phyloP scores from a whole-genome alignment of 1,140 invertebrate species.

The Polypedilum pembai region DNA sequence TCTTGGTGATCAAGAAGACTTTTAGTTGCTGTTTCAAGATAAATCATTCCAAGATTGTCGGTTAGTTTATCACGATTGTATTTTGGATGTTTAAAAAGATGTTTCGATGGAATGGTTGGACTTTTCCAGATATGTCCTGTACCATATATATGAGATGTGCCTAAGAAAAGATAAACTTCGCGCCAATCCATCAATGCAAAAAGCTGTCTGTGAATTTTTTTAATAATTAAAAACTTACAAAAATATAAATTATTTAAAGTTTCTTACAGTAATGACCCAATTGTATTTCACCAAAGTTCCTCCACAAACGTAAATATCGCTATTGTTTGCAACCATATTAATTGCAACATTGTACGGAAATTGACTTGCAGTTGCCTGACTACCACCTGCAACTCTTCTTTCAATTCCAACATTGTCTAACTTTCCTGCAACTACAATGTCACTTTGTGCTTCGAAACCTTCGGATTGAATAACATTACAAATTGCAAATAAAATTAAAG shows the following conservation, averaged over 20 bases:
- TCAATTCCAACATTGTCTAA: background rate
- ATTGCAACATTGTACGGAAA: background rate
- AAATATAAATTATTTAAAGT: background rate
- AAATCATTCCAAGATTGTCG: background rate
- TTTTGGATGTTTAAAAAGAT: background rate
- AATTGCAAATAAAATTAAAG: background rate
- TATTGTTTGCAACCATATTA: background rate
- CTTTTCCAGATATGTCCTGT: background rate
- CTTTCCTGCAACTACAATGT: background rate
- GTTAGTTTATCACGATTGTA: background rate
- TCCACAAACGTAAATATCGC: background rate
- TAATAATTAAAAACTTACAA: background rate
- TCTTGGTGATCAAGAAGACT: background rate
- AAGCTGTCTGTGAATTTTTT: background rate
- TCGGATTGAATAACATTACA: background rate
- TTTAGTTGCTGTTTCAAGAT: background rate
- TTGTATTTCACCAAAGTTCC: background rate
- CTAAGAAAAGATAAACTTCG: background rate
- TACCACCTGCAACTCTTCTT: background rate
- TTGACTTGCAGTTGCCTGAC: background rate
- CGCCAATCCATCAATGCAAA: background rate
- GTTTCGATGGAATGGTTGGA: background rate
- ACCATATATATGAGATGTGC: background rate
- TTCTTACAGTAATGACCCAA: background rate
- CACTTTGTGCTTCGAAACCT: no score